Base-by-base conservation (phyloP, 2,797 vertebrate species). In the Sebastes steindachneri region DNA sequence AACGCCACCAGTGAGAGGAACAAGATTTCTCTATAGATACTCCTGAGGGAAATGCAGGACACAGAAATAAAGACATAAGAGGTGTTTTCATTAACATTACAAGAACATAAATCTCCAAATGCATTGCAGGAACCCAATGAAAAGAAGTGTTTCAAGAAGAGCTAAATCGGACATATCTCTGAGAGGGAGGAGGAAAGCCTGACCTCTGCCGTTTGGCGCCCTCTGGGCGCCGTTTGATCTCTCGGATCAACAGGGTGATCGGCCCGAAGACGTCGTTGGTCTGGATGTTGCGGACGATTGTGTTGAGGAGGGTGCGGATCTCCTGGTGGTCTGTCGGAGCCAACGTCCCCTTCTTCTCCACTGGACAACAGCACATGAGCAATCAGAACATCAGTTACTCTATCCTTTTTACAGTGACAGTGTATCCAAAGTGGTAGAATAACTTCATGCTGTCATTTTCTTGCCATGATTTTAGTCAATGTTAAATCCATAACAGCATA, bases 11-110 rank as follows among this genome's bases (percentile, higher is more conserved):
- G 90, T 7, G 98, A 97, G 35, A 99, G 95, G 90, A 98, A 99
- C 75, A 99, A 94, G 73, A 99, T 97, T 93, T 99, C 98, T 93
- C 98, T 96, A 71, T 99, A 99, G 91, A 98, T 95, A 87, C 97
- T 98, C 96, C 98, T 99, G 87, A 1, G 68, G 83, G 15, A 77
- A 48, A 79, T 4, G 77, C 4, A 83, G 5, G 64, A 1, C 33
- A 58, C 2, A 60, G 2, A 70, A n/a, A 68, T 15, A 1, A 1
- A 64, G 21, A 25, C 11, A 45, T 23, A 7, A 75, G 28, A 68
- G 11, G 17, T 2, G 8, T 55, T 53, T 68, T 53, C 53, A 41
- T 5, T 4, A 7, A 69, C 7, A 26, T 8, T 11, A 9, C 7
- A 35, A 62, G 10, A 48, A 21, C 1, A n/a, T 1, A 19, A 28